phyloP scores from a whole-genome alignment of 2,888 invertebrate genomes.

The Agrochola macilenta region DNA sequence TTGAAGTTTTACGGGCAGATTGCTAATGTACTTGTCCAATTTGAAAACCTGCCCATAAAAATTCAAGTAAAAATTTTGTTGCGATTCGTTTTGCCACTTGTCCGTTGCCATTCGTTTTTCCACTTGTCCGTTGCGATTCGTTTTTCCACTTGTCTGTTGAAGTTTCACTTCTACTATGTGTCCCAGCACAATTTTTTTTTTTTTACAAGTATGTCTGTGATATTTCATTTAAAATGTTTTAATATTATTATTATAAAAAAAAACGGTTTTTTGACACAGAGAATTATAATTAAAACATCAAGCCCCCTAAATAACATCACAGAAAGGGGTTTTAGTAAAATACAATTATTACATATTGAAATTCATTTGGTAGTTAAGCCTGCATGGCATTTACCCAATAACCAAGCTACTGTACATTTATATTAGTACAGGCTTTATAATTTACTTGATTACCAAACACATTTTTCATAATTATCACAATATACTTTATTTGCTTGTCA shows the following conservation, averaged over 20 bases:
- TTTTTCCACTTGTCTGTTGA: too few species aligned
- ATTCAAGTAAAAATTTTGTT: too few species aligned
- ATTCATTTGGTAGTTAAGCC: background rate
- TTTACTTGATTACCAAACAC: constrained; percentile 7
- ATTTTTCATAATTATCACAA: background rate
- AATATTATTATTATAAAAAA: background rate
- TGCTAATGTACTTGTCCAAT: too few species aligned
- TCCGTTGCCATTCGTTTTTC: too few species aligned
- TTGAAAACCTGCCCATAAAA: too few species aligned
- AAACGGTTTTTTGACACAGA: background rate
- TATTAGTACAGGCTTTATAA: too few species aligned
- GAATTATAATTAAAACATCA: background rate
- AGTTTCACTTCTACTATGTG: too few species aligned
- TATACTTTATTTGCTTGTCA: background rate
- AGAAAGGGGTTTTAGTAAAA: background rate
- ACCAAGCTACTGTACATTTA: background rate
- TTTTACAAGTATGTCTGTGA: background rate
- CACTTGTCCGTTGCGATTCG: too few species aligned
- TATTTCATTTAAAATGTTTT: background rate
- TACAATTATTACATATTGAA: background rate
- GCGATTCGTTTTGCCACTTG: too few species aligned
- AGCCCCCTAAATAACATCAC: background rate
- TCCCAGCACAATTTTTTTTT: too few species aligned
- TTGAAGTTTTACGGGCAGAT: too few species aligned
- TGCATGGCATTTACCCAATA: background rate